These are phyloP conservation scores for Notocelia uddmanniana DNA, from an alignment of 2,888 invertebrate genomes.

Conservation along the genomic window DNA sequence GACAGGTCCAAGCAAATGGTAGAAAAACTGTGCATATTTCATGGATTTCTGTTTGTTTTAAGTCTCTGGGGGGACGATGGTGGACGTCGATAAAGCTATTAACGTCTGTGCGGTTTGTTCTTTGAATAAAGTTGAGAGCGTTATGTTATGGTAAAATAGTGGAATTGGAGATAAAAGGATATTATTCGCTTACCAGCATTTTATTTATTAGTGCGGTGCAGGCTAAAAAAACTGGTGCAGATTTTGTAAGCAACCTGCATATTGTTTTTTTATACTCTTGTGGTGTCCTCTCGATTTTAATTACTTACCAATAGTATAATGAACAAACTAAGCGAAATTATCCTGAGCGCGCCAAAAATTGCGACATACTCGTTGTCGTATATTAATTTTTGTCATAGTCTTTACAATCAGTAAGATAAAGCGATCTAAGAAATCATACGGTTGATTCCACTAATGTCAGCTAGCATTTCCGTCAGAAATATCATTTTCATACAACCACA, in stretches of 20 bases:
- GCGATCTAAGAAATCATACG: neutral
- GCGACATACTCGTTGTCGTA: neutral
- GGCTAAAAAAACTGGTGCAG: neutral
- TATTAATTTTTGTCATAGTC: neutral
- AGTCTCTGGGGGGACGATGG: conserved; percentile 14
- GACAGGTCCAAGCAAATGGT: conserved; percentile 41
- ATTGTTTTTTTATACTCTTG: too few species aligned
- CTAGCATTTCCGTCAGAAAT: too few species aligned
- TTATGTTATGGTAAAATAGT: neutral
- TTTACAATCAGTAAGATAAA: neutral
- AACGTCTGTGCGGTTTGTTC: conserved; percentile 31
- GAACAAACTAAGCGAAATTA: neutral
- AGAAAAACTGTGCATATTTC: conserved; percentile 44
- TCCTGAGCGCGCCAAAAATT: neutral
- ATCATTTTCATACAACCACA: too few species aligned
- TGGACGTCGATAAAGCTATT: conserved; percentile 40
- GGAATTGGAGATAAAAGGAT: neutral
- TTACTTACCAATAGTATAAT: too few species aligned
- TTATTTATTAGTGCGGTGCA: neutral
- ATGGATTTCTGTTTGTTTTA: conserved; percentile 29
- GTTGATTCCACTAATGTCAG: too few species aligned
- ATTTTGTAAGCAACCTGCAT: neutral
- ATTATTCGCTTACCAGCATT: neutral
- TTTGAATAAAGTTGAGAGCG: neutral
- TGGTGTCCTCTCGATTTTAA: too few species aligned